Conservation (phyloP, 1,140 invertebrate species). For the Bombus huntii region DNA sequence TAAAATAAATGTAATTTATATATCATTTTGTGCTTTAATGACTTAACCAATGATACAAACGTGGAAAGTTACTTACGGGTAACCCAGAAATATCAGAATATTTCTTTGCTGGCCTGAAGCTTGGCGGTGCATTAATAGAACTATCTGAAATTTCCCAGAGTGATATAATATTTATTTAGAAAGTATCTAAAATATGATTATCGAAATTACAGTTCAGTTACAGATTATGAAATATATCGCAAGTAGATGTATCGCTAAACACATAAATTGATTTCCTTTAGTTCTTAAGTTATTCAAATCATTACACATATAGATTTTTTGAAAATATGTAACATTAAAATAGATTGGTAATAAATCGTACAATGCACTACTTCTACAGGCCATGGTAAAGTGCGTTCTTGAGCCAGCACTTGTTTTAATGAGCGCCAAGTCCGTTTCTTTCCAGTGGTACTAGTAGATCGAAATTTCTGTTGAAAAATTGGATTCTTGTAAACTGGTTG, state of each 20-base stretch:
- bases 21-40: constrained; percentile 29
- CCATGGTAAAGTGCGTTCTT: constrained; percentile 89
- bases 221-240: neutral
- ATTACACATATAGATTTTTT: neutral
- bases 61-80: constrained; percentile 82
- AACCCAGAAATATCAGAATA: constrained; percentile 96
- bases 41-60: constrained; percentile 45
- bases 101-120: constrained; percentile 95
- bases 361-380: constrained; percentile 87
- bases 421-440: constrained; percentile 91
- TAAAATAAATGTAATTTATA: constrained; percentile 72
- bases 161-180: neutral
- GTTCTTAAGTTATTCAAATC: neutral
- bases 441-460: constrained; percentile 80
- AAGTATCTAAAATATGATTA: constrained; percentile 12
- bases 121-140: constrained; percentile 94
- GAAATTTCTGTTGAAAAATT: constrained; percentile 80
- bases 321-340: constrained; percentile 23
- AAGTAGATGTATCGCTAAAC: neutral
- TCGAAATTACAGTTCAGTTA: neutral
- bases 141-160: constrained; percentile 85
- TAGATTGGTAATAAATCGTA: constrained; percentile 75
- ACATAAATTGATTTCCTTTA: neutral
- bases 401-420: constrained; percentile 90
- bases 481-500: constrained; percentile 76